A percentile compares a stretch with the other conserved stretches of the same genome.
phyloP scores from a whole-genome alignment of 1,140 invertebrate genomes.

The Cherax destructor region DNA sequence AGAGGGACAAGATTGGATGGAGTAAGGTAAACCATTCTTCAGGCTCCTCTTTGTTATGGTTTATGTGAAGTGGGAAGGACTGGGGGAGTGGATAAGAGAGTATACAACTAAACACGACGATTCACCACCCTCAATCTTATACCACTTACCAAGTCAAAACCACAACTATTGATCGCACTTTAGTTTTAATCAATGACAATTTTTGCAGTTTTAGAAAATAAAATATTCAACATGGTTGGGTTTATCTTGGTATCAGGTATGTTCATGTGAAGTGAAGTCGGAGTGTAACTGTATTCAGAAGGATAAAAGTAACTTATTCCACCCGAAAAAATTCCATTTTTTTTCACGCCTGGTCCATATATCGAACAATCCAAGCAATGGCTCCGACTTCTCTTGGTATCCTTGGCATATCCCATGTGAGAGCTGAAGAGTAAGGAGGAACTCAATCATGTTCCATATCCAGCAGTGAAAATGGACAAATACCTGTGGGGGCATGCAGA shows the following conservation, averaged over 20 bases:
- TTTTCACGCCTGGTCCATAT: neutral
- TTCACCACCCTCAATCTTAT: slow-evolving; percentile 27
- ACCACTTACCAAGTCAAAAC: neutral
- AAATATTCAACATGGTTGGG: neutral
- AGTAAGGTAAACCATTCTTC: neutral
- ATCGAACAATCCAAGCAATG: neutral
- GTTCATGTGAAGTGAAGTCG: slow-evolving; percentile 13
- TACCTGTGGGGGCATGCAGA: neutral
- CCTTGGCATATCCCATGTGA: neutral
- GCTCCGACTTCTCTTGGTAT: slow-evolving; percentile 5
- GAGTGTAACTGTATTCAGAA: slow-evolving; percentile 56
- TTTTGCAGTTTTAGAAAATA: neutral
- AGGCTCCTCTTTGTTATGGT: neutral
- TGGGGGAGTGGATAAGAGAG: neutral
- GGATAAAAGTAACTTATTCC: slow-evolving; percentile 44
- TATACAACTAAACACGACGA: slow-evolving; percentile 3
- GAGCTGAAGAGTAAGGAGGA: slow-evolving; percentile 1
- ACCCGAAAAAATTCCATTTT: neutral
- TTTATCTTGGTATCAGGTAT: slow-evolving; percentile 10
- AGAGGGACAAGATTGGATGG: neutral
- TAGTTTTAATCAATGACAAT: neutral
- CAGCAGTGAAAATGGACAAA: neutral
- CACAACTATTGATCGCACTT: neutral
- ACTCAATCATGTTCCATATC: neutral
- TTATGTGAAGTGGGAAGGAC: neutral